Conservation (phyloP, 2,888 invertebrate species). For the Anthoptus insignis region DNA sequence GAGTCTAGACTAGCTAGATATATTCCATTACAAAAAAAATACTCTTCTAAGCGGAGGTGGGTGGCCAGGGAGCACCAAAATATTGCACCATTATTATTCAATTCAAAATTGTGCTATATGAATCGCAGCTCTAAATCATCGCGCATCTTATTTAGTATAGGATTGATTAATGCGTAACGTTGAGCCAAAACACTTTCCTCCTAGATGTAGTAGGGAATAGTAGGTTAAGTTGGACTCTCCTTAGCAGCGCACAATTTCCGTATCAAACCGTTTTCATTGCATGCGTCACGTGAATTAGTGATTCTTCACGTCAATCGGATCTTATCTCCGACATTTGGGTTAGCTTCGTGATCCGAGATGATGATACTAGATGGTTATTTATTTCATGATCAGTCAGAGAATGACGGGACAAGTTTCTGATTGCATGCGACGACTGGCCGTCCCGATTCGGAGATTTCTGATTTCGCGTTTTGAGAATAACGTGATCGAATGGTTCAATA, state of each 20-base stretch:
- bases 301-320: slow-evolving; percentile 78
- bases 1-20: too few species aligned
- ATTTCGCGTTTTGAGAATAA: slow-evolving; percentile 35
- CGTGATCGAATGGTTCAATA: slow-evolving; percentile 2
- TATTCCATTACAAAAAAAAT: too few species aligned
- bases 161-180: too few species aligned
- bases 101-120: too few species aligned
- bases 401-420: slow-evolving; percentile 73
- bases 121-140: too few species aligned
- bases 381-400: slow-evolving; percentile 73
- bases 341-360: slow-evolving; percentile 73
- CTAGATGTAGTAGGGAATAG: too few species aligned
- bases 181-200: too few species aligned
- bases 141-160: too few species aligned
- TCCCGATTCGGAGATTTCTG: slow-evolving; percentile 39
- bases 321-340: slow-evolving; percentile 78
- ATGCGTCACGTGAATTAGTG: slow-evolving; percentile 63
- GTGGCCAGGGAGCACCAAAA: too few species aligned
- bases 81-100: too few species aligned
- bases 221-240: too few species aligned
- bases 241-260: slow-evolving; percentile 45
- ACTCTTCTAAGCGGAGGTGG: too few species aligned
- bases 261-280: slow-evolving; percentile 52
- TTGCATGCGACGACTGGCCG: slow-evolving; percentile 51
- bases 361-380: slow-evolving; percentile 70